phyloP scores from a whole-genome alignment of 2,113 vertebrate species.

The Piaya cayana region DNA sequence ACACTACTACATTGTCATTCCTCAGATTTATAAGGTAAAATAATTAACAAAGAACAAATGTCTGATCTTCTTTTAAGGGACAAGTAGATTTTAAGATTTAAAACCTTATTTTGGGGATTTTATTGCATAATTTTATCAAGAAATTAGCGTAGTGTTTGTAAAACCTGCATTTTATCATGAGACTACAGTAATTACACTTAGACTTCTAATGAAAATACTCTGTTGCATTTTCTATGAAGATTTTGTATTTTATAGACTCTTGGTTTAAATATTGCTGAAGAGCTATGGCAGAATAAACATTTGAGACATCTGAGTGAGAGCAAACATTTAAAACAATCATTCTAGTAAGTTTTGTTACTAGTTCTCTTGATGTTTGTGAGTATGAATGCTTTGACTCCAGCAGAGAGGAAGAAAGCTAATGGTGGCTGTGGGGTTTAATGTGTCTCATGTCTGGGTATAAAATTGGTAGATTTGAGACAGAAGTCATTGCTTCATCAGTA shows the following conservation, averaged over 20 bases:
- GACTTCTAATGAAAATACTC: background rate
- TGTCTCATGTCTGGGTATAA: background rate
- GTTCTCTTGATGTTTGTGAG: background rate
- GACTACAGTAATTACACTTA: background rate
- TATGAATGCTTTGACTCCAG: background rate
- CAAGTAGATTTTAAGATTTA: background rate
- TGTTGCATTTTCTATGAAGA: background rate
- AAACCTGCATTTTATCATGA: background rate
- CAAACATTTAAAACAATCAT: background rate
- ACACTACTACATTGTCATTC: slow-evolving; percentile 94
- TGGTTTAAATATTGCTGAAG: background rate
- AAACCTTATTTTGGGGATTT: background rate
- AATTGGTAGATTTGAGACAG: background rate
- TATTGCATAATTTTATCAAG: background rate
- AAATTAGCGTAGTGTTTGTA: background rate
- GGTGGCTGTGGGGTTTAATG: background rate
- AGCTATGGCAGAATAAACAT: background rate
- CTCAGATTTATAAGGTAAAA: slow-evolving; percentile 96
- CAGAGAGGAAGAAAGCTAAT: background rate
- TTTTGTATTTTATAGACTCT: background rate
- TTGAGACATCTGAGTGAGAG: background rate
- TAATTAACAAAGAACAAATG: background rate
- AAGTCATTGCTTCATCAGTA: background rate
- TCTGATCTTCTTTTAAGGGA: background rate
- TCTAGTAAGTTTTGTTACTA: background rate